Evolutionary conservation across 2,113 vertebrate genomes (phyloP), one percentile per base, ranked within the genome.

Genomic region (Tamias sibiricus): DNA sequence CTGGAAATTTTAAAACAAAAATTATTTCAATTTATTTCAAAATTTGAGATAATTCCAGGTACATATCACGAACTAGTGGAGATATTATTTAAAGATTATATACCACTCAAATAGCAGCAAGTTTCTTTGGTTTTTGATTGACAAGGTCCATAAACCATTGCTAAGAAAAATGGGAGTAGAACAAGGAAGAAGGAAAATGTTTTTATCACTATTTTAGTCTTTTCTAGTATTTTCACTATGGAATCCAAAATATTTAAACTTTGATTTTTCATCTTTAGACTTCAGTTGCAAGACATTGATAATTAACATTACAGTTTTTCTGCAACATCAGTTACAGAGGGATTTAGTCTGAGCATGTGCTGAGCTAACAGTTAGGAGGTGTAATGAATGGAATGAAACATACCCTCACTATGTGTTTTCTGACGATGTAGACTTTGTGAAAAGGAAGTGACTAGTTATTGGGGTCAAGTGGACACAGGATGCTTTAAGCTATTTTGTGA

Each of bases 231-330:
- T 84, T 9, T 69, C 37, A 57, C 13, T 72, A 13, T 28, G 62
- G n/a, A 89, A 49, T 94, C 81, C 95, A 97, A 96, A 95, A 71
- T 96, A 95, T 52, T 90, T 97, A 28, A 52, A 26, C 40, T 94
- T 83, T 54, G 47, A 92, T 94, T 96, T 95, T 90, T 92, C 93
- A 84, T 96, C 26, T 68, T 83, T 49, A 90, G 47, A 44, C 47
- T 52, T 90, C 42, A 69, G 64, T 75, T 42, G 42, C 47, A 90
- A 57, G 42, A 30, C 85, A 79, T 49, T 37, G 47, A 92, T 97
- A 76, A 79, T 86, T 85, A 66, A 84, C 83, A 87, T 81, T 82
- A 72, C 28, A 54, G 19, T 40, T 94, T 85, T 83, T 91, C 79
- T 81, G 79, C 52, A 77, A 44, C 40, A 54, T 95, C 69, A 20